A percentile compares a stretch with the other conserved stretches of the same genome.
phyloP scores from a whole-genome alignment of 2,888 invertebrate genomes.

The Drosophila pseudotalamancana region DNA sequence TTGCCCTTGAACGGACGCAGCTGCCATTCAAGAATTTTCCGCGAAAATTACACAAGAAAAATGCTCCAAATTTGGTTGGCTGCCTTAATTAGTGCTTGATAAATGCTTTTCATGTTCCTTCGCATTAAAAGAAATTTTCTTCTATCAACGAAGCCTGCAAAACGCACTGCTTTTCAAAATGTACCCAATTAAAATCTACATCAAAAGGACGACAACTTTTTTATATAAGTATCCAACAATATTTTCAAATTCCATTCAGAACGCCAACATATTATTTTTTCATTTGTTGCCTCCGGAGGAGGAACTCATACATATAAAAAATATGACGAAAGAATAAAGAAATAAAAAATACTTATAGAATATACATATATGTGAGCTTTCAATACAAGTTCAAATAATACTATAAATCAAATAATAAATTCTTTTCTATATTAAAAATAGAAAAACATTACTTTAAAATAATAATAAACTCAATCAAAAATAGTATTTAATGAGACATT shows the following conservation, averaged over 20 bases:
- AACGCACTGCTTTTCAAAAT: not conserved
- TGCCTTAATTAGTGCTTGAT: conserved; percentile 38
- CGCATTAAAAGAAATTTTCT: conserved; percentile 11
- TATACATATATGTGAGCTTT: too few species aligned
- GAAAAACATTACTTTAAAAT: too few species aligned
- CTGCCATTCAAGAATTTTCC: conserved; percentile 11
- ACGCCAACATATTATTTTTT: not conserved
- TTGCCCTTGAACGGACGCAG: conserved; percentile 13
- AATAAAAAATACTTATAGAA: too few species aligned
- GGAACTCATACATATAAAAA: too few species aligned
- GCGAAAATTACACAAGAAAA: conserved; percentile 21
- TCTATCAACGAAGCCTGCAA: conserved; percentile 1
- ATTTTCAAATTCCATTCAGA: too few species aligned
- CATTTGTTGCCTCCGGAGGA: too few species aligned
- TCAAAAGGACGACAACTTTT: conserved; percentile 4
- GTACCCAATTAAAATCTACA: not conserved
- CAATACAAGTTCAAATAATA: too few species aligned
- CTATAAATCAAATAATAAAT: too few species aligned
- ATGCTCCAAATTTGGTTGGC: conserved; percentile 13
- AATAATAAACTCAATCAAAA: too few species aligned
- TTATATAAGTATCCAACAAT: not conserved
- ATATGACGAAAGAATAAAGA: too few species aligned
- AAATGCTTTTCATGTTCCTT: conserved; percentile 43
- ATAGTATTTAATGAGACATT: too few species aligned
- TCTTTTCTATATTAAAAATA: too few species aligned